phyloP scores from a whole-genome alignment of 2,113 vertebrate genomes.

The Chauna torquata region DNA sequence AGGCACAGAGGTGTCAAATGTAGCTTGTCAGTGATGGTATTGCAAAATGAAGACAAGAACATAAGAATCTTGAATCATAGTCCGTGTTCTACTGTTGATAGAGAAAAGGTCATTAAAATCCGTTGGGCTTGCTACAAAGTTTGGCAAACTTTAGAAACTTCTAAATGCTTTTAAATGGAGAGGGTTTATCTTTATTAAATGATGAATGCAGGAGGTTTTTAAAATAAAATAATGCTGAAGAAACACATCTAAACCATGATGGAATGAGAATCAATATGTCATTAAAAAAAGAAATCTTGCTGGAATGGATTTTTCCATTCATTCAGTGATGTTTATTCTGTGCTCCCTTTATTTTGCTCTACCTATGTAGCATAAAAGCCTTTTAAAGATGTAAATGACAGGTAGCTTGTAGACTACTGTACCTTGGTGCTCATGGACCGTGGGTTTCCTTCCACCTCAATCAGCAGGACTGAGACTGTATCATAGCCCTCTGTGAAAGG shows the following conservation, averaged over 20 bases:
- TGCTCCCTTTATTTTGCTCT: not conserved
- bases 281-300: not conserved
- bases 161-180: not conserved
- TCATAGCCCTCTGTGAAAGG: not conserved
- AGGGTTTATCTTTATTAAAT: not conserved
- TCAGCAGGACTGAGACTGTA: not conserved
- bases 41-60: constrained; percentile 34
- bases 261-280: not conserved
- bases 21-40: not conserved
- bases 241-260: not conserved
- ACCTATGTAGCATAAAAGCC: not conserved
- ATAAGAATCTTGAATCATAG: constrained; percentile 20
- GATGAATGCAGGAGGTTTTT: not conserved
- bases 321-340: not conserved
- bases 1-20: constrained; percentile 40
- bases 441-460: not conserved
- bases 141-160: not conserved
- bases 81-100: not conserved
- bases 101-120: constrained; percentile 8
- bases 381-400: not conserved
- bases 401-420: not conserved
- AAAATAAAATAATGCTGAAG: not conserved
- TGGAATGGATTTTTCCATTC: not conserved
- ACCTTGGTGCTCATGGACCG: not conserved
- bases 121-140: not conserved